A percentile compares a stretch with the other conserved stretches of the same genome.
These are phyloP conservation scores for Meiosimyza decipiens DNA, from an alignment of 2,888 invertebrate species.

Conservation along the genomic window DNA sequence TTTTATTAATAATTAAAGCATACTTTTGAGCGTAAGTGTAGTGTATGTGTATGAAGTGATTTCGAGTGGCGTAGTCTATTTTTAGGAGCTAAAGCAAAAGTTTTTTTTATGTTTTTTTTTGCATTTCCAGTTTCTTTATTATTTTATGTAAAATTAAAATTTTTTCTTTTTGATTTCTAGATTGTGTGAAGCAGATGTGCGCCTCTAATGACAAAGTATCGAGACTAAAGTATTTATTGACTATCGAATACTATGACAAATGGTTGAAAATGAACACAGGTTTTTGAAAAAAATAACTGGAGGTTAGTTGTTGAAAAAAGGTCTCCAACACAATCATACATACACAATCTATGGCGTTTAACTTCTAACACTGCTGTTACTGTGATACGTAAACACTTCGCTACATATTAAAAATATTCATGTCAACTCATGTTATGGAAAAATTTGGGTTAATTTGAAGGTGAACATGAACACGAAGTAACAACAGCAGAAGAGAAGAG, in stretches of 20 bases:
- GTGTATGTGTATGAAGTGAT: too few species aligned
- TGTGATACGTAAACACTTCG: conserved; percentile 9
- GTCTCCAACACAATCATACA: too few species aligned
- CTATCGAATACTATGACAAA: too few species aligned
- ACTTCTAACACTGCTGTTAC: background rate
- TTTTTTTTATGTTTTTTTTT: background rate
- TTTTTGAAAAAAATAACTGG: too few species aligned
- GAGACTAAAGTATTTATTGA: too few species aligned
- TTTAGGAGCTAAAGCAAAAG: background rate
- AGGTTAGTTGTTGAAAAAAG: too few species aligned
- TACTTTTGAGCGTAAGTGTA: conserved; percentile 21
- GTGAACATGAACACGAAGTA: conserved; percentile 41
- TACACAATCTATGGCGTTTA: too few species aligned
- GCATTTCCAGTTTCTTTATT: background rate
- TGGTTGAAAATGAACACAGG: too few species aligned
- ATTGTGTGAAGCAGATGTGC: background rate
- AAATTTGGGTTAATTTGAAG: conserved; percentile 55
- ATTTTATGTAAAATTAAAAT: too few species aligned
- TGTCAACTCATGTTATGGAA: conserved; percentile 54
- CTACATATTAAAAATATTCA: conserved; percentile 47
- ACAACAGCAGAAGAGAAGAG: conserved; percentile 1
- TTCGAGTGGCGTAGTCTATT: conserved; percentile 11
- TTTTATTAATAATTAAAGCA: conserved; percentile 38
- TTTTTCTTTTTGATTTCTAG: too few species aligned
- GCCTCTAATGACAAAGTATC: background rate